Conservation (phyloP, 2,888 invertebrate genomes). For the Drosophila prostipennis region DNA sequence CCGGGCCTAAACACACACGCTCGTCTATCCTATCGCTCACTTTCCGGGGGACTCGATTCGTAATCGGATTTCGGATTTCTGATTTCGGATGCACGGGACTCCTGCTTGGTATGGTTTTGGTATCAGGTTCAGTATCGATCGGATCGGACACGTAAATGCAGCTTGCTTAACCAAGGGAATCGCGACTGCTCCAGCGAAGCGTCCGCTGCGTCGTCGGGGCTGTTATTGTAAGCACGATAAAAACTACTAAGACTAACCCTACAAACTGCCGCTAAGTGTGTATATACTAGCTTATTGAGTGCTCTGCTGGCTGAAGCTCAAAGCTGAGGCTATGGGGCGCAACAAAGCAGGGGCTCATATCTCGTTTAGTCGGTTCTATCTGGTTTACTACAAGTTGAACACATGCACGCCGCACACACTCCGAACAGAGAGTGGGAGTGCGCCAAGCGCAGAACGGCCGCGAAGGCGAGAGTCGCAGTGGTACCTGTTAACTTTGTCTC, state of each 20-base stretch:
- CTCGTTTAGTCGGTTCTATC: constrained; percentile 26
- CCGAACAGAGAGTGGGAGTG: background rate
- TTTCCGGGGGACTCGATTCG: background rate
- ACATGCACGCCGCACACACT: constrained; percentile 36
- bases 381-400: constrained; percentile 31
- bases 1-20: constrained; percentile 43
- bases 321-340: constrained; percentile 12
- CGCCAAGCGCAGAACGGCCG: constrained; percentile 27
- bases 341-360: constrained; percentile 2
- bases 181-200: constrained; percentile 30
- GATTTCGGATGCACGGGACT: background rate
- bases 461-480: constrained; percentile 34
- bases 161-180: constrained; percentile 55
- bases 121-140: background rate
- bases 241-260: constrained; percentile 57
- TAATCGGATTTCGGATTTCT: background rate
- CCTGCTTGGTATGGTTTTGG: background rate
- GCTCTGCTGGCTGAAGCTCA: constrained; percentile 14
- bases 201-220: constrained; percentile 19
- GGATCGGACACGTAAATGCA: constrained; percentile 63
- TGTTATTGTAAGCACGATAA: constrained; percentile 64
- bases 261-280: constrained; percentile 35
- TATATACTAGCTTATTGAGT: constrained; percentile 36
- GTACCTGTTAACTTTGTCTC: constrained; percentile 39
- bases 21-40: background rate